These are phyloP conservation scores for Toxotes lorentzi DNA, from an alignment of 2,797 vertebrate species.

Conservation along the genomic window DNA sequence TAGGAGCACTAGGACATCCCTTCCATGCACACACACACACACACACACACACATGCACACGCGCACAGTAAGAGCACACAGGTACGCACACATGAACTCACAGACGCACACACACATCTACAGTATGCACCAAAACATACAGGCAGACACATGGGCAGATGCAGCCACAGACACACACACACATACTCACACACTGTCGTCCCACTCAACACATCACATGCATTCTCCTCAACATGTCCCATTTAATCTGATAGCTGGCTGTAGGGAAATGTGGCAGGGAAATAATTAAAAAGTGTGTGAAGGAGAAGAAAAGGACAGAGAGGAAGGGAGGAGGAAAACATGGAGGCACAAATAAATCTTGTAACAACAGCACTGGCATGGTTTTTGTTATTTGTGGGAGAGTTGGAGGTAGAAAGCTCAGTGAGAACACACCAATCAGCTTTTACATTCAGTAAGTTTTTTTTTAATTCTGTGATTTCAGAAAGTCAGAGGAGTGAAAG, in stretches of 20 bases:
- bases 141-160: constrained; percentile 5
- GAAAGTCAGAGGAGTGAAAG: neutral
- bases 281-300: constrained; percentile 72
- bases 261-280: constrained; percentile 54
- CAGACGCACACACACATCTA: constrained; percentile 18
- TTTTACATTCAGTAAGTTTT: neutral
- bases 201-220: constrained; percentile 51
- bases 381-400: constrained; percentile 16
- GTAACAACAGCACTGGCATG: constrained; percentile 3
- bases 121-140: constrained; percentile 7
- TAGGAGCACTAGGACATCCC: constrained; percentile 44
- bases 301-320: constrained; percentile 59
- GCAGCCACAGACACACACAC: constrained; percentile 1
- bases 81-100: constrained; percentile 7
- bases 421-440: neutral
- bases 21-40: constrained; percentile 7
- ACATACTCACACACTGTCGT: constrained; percentile 14
- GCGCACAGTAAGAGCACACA: neutral
- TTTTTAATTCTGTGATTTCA: neutral
- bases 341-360: constrained; percentile 22
- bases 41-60: neutral
- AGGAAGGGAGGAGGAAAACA: constrained; percentile 35
- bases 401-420: constrained; percentile 17
- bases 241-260: constrained; percentile 71
- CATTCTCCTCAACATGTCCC: constrained; percentile 64